A percentile compares a stretch with the other conserved stretches of the same genome.
These are phyloP conservation scores for Porites lobata DNA, from an alignment of 92 coral and sea anemone genomes.

Conservation along the genomic window DNA sequence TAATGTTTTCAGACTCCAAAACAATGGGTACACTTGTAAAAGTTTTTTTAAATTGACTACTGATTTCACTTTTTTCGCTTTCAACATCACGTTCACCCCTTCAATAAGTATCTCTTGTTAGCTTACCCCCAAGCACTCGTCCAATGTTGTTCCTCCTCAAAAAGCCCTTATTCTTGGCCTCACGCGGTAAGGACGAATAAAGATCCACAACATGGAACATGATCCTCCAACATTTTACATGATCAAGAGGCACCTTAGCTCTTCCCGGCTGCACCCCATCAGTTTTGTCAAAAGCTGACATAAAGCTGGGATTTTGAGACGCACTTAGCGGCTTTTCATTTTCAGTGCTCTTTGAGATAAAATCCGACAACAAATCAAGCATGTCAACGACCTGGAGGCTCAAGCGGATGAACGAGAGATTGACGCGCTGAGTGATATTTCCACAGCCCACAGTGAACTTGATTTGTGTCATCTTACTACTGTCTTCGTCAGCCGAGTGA, in stretches of 20 bases:
- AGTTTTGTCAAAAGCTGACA: slow-evolving; percentile 34
- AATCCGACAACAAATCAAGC: slow-evolving; percentile 80
- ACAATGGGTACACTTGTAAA: too few relatives aligned
- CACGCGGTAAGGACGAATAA: slow-evolving; percentile 94
- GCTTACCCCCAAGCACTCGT: slow-evolving; percentile 55
- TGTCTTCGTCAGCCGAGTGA: slow-evolving; percentile 32
- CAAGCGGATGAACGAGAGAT: slow-evolving; percentile 89
- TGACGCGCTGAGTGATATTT: slow-evolving; percentile 88
- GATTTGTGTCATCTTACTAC: slow-evolving; percentile 65
- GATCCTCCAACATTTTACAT: slow-evolving; percentile 93
- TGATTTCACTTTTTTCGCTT: too few relatives aligned
- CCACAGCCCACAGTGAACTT: slow-evolving; percentile 84
- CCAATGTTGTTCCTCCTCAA: slow-evolving; percentile 56
- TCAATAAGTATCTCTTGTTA: too few relatives aligned
- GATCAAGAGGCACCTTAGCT: slow-evolving; percentile 20
- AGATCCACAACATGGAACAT: slow-evolving; percentile 96
- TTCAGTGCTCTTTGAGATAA: background rate
- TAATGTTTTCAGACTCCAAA: too few relatives aligned
- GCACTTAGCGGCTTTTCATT: background rate
- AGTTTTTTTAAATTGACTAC: too few relatives aligned
- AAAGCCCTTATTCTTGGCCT: slow-evolving; percentile 80
- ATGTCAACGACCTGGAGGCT: slow-evolving; percentile 88
- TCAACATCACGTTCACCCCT: too few relatives aligned
- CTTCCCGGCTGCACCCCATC: slow-evolving; percentile 33
- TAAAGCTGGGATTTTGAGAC: slow-evolving; percentile 15